Conservation (phyloP, 1,140 invertebrate species). For the Lasioglossum albipes region DNA sequence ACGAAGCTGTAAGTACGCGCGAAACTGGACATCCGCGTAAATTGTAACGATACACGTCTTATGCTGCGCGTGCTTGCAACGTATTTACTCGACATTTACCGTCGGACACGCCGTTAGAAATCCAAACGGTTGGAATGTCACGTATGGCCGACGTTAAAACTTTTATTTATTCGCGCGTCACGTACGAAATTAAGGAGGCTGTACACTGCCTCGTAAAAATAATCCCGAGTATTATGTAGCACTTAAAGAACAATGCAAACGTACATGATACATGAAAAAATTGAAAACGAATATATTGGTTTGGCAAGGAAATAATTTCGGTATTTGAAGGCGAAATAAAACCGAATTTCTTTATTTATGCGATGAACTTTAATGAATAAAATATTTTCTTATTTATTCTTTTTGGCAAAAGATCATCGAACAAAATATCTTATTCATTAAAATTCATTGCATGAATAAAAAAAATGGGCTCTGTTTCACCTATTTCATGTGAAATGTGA, state of each 20-base stretch:
- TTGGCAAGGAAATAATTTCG: too few relatives aligned
- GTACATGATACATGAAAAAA: too few relatives aligned
- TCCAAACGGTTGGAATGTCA: conserved; percentile 52
- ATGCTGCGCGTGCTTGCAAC: conserved; percentile 60
- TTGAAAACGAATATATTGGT: too few relatives aligned
- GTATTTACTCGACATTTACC: conserved; percentile 52
- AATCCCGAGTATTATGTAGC: neutral
- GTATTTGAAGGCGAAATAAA: too few relatives aligned
- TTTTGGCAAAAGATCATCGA: too few relatives aligned
- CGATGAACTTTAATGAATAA: too few relatives aligned
- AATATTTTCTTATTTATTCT: too few relatives aligned
- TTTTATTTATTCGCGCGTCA: conserved; percentile 47
- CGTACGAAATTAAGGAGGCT: conserved; percentile 28
- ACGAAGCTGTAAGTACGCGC: conserved; percentile 72
- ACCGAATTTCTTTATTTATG: too few relatives aligned
- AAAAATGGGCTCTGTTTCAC: too few relatives aligned
- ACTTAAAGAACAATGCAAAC: neutral
- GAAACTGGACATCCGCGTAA: conserved; percentile 11
- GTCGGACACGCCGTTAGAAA: conserved; percentile 39
- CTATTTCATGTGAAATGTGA: too few relatives aligned
- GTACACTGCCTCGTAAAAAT: neutral
- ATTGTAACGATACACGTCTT: conserved; percentile 47
- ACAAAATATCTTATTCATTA: too few relatives aligned
- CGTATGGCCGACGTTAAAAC: conserved; percentile 47
- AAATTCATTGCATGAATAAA: too few relatives aligned